Evolutionary conservation across 1,140 invertebrate species (phyloP).

Genomic region (Samia ricini): DNA sequence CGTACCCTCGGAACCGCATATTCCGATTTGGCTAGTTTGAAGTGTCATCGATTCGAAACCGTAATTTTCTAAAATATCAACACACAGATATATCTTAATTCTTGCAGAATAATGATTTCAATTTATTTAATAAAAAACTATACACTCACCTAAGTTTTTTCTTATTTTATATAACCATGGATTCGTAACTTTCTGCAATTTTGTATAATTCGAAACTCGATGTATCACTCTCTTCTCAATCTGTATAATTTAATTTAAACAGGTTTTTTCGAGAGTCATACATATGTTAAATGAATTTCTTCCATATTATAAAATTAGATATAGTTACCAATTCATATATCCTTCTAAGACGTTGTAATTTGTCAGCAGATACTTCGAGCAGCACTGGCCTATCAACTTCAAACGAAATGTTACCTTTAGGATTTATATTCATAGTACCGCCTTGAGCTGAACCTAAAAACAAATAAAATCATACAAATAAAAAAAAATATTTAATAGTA

Average conservation of each 20-base stretch:
- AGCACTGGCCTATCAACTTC: slow-evolving; percentile 55
- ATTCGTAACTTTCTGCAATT: not conserved
- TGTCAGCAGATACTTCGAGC: slow-evolving; percentile 41
- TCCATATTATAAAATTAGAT: not conserved
- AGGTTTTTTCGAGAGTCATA: not conserved
- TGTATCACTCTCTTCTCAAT: not conserved
- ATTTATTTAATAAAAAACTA: not conserved
- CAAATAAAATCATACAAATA: not conserved
- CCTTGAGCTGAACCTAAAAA: not conserved
- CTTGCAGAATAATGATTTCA: too few relatives aligned
- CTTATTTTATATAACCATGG: slow-evolving; percentile 25
- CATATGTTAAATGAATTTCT: not conserved
- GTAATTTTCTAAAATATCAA: slow-evolving; percentile 25
- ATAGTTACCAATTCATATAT: slow-evolving; percentile 41
- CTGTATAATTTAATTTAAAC: not conserved
- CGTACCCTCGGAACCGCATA: slow-evolving; percentile 31
- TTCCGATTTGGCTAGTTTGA: slow-evolving; percentile 38
- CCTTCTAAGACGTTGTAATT: slow-evolving; percentile 32
- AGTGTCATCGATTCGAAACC: slow-evolving; percentile 40
- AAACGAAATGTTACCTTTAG: slow-evolving; percentile 27
- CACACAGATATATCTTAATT: not conserved
- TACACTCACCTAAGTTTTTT: slow-evolving; percentile 31
- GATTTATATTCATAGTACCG: not conserved
- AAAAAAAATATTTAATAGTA: too few relatives aligned
- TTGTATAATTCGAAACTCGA: not conserved